These are phyloP conservation scores for Gymnocephalus cernua DNA, from an alignment of 2,113 vertebrate species.

Conservation along the genomic window DNA sequence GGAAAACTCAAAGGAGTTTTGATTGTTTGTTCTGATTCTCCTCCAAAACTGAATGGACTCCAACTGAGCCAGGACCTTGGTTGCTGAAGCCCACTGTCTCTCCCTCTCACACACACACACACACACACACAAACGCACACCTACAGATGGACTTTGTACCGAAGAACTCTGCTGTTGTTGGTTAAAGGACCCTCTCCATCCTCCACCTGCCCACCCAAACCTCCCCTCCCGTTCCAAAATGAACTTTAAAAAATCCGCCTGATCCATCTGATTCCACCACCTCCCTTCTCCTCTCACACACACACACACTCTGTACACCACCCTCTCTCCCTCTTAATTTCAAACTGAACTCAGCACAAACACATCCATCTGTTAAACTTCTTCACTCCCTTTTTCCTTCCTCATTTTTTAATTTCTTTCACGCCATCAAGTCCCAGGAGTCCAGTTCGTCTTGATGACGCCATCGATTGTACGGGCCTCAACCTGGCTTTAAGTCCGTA, in stretches of 20 bases:
- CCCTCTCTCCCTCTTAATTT: slow-evolving; percentile 25
- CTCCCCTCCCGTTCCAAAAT: neutral
- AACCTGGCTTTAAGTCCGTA: slow-evolving; percentile 34
- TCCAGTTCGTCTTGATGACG: slow-evolving; percentile 46
- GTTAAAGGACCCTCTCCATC: slow-evolving; percentile 41
- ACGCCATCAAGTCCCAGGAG: slow-evolving; percentile 26
- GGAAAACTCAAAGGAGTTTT: slow-evolving; percentile 48
- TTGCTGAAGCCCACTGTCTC: slow-evolving; percentile 20
- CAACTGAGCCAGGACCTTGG: slow-evolving; percentile 59
- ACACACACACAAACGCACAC: slow-evolving; percentile 17
- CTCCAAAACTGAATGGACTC: slow-evolving; percentile 58
- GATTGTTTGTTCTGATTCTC: slow-evolving; percentile 45
- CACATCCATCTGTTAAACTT: slow-evolving; percentile 58
- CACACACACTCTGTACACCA: slow-evolving; percentile 6
- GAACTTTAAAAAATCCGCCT: slow-evolving; percentile 23
- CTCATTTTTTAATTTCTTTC: slow-evolving; percentile 1
- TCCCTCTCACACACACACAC: neutral
- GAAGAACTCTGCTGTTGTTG: slow-evolving; percentile 39
- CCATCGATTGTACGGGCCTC: slow-evolving; percentile 33
- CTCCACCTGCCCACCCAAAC: neutral
- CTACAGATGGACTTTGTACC: slow-evolving; percentile 11
- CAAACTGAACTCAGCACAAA: slow-evolving; percentile 66
- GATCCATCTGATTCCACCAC: slow-evolving; percentile 22
- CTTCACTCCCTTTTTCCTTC: slow-evolving; percentile 48
- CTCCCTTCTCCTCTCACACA: slow-evolving; percentile 8